Conservation (phyloP, 2,113 vertebrate genomes). For the Poecilia latipinna region DNA sequence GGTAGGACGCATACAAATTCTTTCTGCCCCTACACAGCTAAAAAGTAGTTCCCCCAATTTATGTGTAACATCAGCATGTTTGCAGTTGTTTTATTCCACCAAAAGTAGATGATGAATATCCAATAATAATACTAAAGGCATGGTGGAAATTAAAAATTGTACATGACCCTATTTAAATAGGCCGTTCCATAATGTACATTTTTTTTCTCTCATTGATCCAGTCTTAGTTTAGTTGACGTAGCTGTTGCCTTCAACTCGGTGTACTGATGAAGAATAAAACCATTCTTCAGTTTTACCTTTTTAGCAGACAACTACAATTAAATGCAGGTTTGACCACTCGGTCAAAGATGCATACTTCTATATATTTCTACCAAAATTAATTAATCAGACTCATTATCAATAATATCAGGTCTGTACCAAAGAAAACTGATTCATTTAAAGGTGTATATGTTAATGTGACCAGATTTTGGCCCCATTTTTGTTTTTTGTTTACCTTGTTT, state of each 20-base stretch:
- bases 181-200: neutral
- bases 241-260: neutral
- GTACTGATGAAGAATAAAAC: neutral
- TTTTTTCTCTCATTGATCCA: neutral
- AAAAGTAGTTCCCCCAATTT: neutral
- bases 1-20: slow-evolving; percentile 79
- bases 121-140: neutral
- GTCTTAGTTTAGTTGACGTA: neutral
- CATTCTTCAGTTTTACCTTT: neutral
- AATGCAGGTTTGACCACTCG: no score
- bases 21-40: neutral
- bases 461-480: no score
- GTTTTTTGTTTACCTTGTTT: no score
- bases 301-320: neutral
- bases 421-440: no score
- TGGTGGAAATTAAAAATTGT: neutral
- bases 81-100: neutral
- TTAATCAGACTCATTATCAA: no score
- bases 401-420: no score
- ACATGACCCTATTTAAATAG: neutral
- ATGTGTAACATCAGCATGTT: slow-evolving; percentile 8
- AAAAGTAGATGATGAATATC: neutral
- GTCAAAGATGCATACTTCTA: neutral
- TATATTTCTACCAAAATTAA: neutral
- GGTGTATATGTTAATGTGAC: no score